Evolutionary conservation across 30 jellyfish, hydroid and myxozoan species (phyloP), one percentile per base, ranked within the genome.

Genomic region (Rhopilema esculentum): DNA sequence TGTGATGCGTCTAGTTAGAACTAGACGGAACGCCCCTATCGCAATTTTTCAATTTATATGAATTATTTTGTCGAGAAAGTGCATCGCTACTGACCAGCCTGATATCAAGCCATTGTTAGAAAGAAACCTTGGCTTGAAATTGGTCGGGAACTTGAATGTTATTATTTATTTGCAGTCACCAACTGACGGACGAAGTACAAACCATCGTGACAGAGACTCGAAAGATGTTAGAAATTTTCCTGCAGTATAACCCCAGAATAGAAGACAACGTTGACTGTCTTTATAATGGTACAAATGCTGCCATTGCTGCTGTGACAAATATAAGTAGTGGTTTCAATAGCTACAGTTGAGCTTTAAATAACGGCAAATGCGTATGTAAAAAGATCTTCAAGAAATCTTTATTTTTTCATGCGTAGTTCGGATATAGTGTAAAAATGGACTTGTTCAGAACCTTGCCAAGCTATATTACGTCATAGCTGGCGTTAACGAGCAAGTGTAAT

Each of bases 161-260:
- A 19, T 72, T 49, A 16, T 27, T 49, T n/a, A 21, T 86, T 67
- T 51, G 24, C 29, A 87, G 96, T 87, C 90, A 67, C 81, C 90
- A 4, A 29, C 30, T 48, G 96, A 87, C 71, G 90, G 96, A 22
- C 48, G 96, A 78, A 52, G 66, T 71, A 77, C 86, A 12, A 79
- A 75, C 33, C 83, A 87, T 19, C 50, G 90, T 50, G 96, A 87
- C 82, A 77, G 96, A 79, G 96, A 87, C 40, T 15, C 87, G 21
- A 87, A 87, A 61, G 96, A 87, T 48, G 64, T 66, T 4, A 24
- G 83, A 50, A 87, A 87, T 87, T 40, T 87, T 1, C 96, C 96
- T 9, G 96, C 96, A 4, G 96, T 87, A 23, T 87, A 66, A 29
- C 72, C 0, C 23, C 40, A 21, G 1, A 1, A 1, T 1, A 22